phyloP scores from a whole-genome alignment of 92 coral and sea anemone species.

The Paragorgia papillata region DNA sequence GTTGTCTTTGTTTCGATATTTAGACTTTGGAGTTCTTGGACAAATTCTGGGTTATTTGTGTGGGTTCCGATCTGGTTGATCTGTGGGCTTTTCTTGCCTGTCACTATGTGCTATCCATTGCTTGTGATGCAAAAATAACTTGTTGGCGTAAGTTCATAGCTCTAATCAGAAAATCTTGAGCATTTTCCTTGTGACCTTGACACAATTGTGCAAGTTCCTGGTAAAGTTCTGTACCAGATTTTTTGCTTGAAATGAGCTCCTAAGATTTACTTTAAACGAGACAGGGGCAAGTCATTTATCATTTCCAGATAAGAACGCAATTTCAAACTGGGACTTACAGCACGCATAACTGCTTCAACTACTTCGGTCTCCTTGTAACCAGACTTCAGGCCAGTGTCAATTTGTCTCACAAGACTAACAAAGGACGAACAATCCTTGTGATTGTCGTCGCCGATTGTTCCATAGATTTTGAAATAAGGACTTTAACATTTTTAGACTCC shows the following conservation, averaged over 20 bases:
- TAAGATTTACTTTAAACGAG: slow-evolving; percentile 48
- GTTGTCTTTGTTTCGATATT: too few relatives aligned
- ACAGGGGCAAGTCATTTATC: slow-evolving; percentile 45
- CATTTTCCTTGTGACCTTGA: slow-evolving; percentile 53
- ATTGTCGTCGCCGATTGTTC: slow-evolving; percentile 38
- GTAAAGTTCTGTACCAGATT: slow-evolving; percentile 61
- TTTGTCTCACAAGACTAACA: slow-evolving; percentile 47
- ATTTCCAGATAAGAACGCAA: slow-evolving; percentile 61
- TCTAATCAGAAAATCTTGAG: slow-evolving; percentile 56
- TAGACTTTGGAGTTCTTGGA: too few relatives aligned
- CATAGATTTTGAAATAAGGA: slow-evolving; percentile 52
- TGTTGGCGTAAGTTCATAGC: slow-evolving; percentile 23
- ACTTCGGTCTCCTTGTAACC: slow-evolving; percentile 63
- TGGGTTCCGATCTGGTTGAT: too few relatives aligned
- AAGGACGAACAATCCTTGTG: slow-evolving; percentile 43
- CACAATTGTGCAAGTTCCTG: slow-evolving; percentile 55
- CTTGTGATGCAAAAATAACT: slow-evolving; percentile 12
- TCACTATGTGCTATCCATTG: too few relatives aligned
- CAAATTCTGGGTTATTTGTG: too few relatives aligned
- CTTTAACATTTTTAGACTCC: too few relatives aligned
- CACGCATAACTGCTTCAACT: slow-evolving; percentile 60
- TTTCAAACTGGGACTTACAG: slow-evolving; percentile 55
- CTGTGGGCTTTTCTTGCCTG: too few relatives aligned
- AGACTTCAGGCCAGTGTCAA: slow-evolving; percentile 37
- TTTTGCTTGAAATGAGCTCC: slow-evolving; percentile 61